phyloP scores from a whole-genome alignment of 2,888 invertebrate species.

The Acanthoscelides obtectus region DNA sequence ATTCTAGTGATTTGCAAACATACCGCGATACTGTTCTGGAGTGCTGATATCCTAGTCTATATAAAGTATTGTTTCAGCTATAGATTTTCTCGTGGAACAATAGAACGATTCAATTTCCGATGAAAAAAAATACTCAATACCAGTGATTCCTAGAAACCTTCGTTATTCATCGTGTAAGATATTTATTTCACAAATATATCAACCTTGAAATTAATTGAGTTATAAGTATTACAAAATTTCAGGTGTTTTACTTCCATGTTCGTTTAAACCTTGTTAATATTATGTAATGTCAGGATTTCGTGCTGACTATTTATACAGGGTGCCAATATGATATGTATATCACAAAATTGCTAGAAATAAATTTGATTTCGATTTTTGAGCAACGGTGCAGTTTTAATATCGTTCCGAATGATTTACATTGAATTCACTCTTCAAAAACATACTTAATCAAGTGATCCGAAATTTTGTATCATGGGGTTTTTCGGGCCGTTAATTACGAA shows the following conservation, averaged over 20 bases:
- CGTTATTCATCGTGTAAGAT: not conserved
- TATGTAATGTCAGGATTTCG: not conserved
- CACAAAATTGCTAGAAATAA: too few species aligned
- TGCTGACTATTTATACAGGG: not conserved
- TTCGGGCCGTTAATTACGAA: too few species aligned
- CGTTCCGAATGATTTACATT: too few species aligned
- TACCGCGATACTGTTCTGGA: not conserved
- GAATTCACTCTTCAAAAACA: too few species aligned
- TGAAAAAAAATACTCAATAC: not conserved
- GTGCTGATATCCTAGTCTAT: not conserved
- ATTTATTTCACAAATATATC: not conserved
- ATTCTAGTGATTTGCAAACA: too few species aligned
- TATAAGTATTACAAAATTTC: not conserved
- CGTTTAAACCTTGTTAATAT: not conserved
- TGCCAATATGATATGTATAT: too few species aligned
- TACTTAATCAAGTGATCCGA: too few species aligned
- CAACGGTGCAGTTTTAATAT: too few species aligned
- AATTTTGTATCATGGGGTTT: too few species aligned
- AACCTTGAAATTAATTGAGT: not conserved
- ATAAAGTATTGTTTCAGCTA: not conserved
- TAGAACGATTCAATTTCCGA: not conserved
- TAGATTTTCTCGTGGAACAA: not conserved
- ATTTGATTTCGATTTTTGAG: too few species aligned
- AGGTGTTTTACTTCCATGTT: not conserved
- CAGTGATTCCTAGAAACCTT: not conserved